Evolutionary conservation across 1,140 invertebrate genomes (phyloP).

Genomic region (Conus betulinus): DNA sequence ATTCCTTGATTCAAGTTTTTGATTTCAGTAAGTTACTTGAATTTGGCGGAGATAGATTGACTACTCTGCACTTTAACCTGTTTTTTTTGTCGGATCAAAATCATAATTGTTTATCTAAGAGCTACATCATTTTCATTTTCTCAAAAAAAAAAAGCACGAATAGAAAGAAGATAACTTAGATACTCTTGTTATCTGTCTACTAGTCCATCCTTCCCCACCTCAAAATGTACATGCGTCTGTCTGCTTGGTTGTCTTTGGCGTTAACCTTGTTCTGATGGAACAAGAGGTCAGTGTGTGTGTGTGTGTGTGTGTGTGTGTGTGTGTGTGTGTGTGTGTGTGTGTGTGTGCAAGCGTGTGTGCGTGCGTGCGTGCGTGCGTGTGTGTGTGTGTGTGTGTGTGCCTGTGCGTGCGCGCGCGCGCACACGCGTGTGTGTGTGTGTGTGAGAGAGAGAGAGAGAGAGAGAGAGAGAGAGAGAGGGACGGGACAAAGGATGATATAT

Average conservation of each 20-base stretch:
- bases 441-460: not conserved
- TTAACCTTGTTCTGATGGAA: not conserved
- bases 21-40: too few species aligned
- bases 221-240: not conserved
- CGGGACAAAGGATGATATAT: not conserved
- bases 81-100: too few species aligned
- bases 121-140: too few species aligned
- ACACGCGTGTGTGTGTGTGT: not conserved
- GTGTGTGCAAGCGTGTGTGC: too few species aligned
- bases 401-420: too few species aligned
- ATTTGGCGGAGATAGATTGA: too few species aligned
- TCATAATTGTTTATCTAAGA: too few species aligned
- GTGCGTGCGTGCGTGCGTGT: not conserved
- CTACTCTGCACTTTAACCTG: too few species aligned
- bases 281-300: too few species aligned
- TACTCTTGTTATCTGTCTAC: not conserved
- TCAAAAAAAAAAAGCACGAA: too few species aligned
- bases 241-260: not conserved
- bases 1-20: too few species aligned
- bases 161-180: too few species aligned
- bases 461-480: not conserved
- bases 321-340: constrained; percentile 6
- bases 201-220: not conserved
- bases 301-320: not conserved
- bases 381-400: constrained; percentile 2